Evolutionary conservation across 2,888 invertebrate genomes (phyloP).

Genomic region (Heliconius hortense): DNA sequence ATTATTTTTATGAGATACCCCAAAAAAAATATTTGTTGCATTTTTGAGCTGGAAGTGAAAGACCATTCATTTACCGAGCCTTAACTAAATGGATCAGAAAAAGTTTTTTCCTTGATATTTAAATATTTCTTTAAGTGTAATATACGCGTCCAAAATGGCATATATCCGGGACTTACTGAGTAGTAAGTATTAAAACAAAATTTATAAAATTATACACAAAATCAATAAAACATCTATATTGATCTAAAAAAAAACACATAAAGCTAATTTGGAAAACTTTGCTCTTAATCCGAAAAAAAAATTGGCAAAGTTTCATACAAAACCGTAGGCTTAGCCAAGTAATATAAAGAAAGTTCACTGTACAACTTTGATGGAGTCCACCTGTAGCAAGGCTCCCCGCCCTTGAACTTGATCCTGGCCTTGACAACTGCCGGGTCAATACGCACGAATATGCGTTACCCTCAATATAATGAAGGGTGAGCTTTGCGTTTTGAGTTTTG

Average conservation of each 20-base stretch:
- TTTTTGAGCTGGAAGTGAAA: no score
- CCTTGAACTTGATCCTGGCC: slow-evolving; percentile 26
- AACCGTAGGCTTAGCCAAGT: slow-evolving; percentile 17
- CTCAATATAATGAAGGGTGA: slow-evolving; percentile 10
- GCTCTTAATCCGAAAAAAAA: not conserved
- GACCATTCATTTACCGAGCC: no score
- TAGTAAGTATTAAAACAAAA: not conserved
- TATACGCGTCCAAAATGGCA: no score
- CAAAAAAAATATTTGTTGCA: no score
- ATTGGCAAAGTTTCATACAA: slow-evolving; percentile 9
- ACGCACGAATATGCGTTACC: slow-evolving; percentile 30
- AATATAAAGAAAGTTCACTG: slow-evolving; percentile 13
- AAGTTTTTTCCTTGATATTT: no score
- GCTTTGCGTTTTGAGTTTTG: slow-evolving; percentile 1
- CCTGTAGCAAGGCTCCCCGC: slow-evolving; percentile 12
- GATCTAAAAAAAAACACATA: not conserved
- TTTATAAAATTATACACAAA: not conserved
- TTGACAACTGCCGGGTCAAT: slow-evolving; percentile 28
- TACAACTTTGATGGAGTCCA: slow-evolving; percentile 16
- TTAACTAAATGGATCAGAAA: no score
- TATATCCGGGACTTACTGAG: no score
- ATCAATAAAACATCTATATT: not conserved
- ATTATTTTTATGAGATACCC: no score
- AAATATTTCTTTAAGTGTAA: no score
- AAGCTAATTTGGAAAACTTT: not conserved